Conservation (phyloP, 2,113 vertebrate species). For the Cyanoderma ruficeps region DNA sequence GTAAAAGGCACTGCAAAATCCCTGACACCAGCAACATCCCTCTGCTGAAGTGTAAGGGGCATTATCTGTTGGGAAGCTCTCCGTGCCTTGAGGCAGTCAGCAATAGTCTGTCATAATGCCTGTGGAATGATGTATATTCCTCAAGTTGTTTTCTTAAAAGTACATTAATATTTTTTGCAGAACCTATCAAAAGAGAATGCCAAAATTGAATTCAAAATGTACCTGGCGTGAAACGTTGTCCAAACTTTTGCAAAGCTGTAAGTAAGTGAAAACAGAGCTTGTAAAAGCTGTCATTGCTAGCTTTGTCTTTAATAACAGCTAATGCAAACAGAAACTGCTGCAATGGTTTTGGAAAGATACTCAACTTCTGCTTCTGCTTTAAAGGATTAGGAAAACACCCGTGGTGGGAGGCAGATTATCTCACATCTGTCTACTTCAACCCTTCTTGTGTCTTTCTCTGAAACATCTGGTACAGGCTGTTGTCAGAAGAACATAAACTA, state of each 20-base stretch:
- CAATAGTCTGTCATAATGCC: neutral
- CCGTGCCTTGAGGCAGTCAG: neutral
- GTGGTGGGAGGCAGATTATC: slow-evolving; percentile 38
- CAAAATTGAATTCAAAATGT: neutral
- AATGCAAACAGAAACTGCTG: neutral
- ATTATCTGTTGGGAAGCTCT: neutral
- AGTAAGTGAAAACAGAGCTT: neutral
- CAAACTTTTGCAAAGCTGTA: neutral
- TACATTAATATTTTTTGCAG: neutral
- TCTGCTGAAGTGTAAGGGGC: too few relatives aligned
- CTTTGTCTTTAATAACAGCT: neutral
- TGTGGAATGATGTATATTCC: neutral
- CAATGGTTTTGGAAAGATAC: neutral
- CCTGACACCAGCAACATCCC: too few relatives aligned
- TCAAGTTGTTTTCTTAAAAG: neutral
- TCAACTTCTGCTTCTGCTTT: slow-evolving; percentile 49
- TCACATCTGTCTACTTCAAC: slow-evolving; percentile 45
- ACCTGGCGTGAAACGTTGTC: neutral
- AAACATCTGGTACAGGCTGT: slow-evolving; percentile 45
- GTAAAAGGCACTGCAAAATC: neutral
- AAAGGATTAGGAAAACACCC: slow-evolving; percentile 46
- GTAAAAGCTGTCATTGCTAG: neutral
- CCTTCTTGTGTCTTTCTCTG: neutral
- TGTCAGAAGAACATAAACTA: slow-evolving; percentile 26
- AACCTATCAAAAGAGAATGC: neutral